Percentiles rank a stretch among this genome's conserved stretches.
Conservation (phyloP, 2,888 invertebrate species). For the Cosmorhoe ocellata region DNA sequence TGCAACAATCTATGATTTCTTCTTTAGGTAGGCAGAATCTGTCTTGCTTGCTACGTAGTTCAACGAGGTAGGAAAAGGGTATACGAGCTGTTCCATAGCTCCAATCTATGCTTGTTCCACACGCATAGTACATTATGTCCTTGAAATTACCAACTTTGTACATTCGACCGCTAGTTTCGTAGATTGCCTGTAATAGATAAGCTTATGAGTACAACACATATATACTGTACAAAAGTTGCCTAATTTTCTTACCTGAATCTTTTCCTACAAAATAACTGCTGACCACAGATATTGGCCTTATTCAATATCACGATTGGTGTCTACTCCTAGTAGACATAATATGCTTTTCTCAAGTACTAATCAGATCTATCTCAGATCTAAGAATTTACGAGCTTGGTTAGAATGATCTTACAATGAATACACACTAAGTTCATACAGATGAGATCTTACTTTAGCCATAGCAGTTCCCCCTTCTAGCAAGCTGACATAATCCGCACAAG, state of each 20-base stretch:
- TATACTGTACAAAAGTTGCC: too few species aligned
- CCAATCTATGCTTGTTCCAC: constrained; percentile 76
- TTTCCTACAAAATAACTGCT: too few species aligned
- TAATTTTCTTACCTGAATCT: too few species aligned
- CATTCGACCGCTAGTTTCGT: constrained; percentile 64
- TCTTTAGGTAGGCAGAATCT: constrained; percentile 62
- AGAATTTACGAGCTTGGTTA: too few species aligned
- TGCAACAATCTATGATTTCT: constrained; percentile 64
- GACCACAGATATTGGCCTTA: too few species aligned
- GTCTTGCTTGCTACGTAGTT: constrained; percentile 63
- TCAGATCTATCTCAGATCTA: too few species aligned
- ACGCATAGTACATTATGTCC: constrained; percentile 71
- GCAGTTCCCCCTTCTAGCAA: constrained; percentile 69
- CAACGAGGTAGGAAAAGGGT: constrained; percentile 70
- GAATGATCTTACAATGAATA: too few species aligned
- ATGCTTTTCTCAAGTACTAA: too few species aligned
- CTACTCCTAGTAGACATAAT: too few species aligned
- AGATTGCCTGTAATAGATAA: constrained; percentile 59
- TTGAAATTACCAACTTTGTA: constrained; percentile 76
- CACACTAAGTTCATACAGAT: too few species aligned
- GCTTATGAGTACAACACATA: background rate
- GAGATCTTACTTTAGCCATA: constrained; percentile 63
- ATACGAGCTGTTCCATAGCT: constrained; percentile 71
- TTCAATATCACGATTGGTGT: too few species aligned
- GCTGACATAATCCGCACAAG: constrained; percentile 69